A percentile compares a stretch with the other conserved stretches of the same genome.
Conservation (phyloP, 2,113 vertebrate genomes). For the Tetrax tetrax region DNA sequence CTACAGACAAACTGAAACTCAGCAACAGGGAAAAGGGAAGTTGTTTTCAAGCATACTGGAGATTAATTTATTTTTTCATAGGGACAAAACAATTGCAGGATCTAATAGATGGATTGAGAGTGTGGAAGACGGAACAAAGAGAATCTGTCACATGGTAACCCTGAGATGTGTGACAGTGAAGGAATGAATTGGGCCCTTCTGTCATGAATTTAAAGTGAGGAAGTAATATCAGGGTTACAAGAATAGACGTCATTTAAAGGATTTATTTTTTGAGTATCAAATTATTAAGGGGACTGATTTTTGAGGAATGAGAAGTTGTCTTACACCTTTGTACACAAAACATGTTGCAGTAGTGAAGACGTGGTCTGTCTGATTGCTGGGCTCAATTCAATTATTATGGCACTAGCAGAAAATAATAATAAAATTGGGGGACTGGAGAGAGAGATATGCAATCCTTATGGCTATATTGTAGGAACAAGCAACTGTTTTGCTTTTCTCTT, state of each 20-base stretch:
- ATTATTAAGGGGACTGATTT: neutral
- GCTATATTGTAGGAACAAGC: neutral
- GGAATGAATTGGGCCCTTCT: neutral
- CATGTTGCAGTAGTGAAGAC: neutral
- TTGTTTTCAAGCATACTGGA: neutral
- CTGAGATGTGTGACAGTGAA: neutral
- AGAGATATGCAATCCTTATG: neutral
- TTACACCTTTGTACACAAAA: neutral
- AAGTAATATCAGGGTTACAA: neutral
- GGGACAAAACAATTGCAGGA: neutral
- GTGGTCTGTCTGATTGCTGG: neutral
- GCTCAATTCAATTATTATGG: neutral
- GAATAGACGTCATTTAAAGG: neutral
- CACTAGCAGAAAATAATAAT: neutral
- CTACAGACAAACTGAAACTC: neutral
- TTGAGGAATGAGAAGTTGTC: neutral
- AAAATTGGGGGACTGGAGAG: neutral
- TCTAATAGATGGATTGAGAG: neutral
- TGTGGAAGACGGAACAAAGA: neutral
- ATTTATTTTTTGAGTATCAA: neutral
- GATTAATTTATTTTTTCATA: neutral
- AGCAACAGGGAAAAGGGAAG: neutral
- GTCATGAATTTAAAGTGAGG: neutral
- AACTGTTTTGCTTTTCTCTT: neutral
- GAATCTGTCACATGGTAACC: neutral